These are phyloP conservation scores for Palythoa grandis DNA, from an alignment of 92 coral and sea anemone genomes.

Conservation along the genomic window DNA sequence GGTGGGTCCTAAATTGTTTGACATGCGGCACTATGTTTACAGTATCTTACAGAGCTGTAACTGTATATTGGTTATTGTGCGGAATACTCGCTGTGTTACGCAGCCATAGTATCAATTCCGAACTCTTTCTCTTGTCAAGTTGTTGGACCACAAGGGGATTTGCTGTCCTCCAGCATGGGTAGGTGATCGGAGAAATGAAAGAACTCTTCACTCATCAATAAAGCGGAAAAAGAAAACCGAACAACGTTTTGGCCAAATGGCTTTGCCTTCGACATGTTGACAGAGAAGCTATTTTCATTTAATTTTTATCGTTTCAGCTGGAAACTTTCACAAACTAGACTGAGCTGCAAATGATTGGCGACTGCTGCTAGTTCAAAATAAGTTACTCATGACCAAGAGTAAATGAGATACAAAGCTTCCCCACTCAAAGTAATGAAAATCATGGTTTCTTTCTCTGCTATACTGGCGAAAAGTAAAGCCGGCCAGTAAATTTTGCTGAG, in stretches of 20 bases:
- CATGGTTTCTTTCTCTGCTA: no score
- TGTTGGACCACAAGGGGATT: not conserved
- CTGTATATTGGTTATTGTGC: not conserved
- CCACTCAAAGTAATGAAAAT: no score
- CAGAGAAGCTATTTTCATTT: no score
- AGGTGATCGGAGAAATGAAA: not conserved
- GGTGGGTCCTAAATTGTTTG: constrained; percentile 4
- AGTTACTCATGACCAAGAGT: no score
- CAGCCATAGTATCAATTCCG: not conserved
- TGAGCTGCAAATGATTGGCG: no score
- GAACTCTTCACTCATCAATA: constrained; percentile 3
- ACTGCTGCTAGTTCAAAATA: no score
- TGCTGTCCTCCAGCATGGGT: constrained; percentile 2
- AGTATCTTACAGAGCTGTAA: constrained; percentile 32
- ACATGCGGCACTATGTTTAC: constrained; percentile 21
- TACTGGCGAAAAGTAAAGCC: no score
- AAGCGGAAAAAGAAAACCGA: not conserved
- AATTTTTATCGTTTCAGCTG: no score
- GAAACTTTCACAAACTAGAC: no score
- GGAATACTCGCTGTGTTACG: not conserved
- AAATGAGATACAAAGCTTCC: no score
- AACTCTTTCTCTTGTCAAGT: constrained; percentile 18
- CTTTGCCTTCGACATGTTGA: not conserved
- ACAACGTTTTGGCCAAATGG: not conserved
- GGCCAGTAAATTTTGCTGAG: no score